Conservation (phyloP, 1,140 invertebrate species). For the Venturia canescens region DNA sequence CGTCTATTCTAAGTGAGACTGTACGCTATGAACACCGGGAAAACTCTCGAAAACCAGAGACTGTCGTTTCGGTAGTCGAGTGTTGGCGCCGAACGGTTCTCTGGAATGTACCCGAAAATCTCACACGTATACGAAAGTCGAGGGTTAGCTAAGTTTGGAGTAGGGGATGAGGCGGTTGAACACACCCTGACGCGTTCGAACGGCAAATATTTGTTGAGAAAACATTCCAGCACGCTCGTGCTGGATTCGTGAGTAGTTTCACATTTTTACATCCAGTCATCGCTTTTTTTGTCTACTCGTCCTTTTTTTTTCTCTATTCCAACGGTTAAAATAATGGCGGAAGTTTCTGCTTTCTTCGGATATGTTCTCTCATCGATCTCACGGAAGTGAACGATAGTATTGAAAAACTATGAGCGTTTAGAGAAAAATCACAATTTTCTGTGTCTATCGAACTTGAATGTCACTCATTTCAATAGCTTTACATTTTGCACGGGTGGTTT, state of each 20-base stretch:
- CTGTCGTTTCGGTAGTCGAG: neutral
- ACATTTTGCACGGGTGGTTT: no score
- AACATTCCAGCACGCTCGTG: slow-evolving; percentile 31
- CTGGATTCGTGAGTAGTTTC: slow-evolving; percentile 38
- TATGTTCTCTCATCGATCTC: no score
- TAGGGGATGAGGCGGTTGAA: neutral
- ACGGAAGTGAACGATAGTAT: no score
- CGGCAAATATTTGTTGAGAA: slow-evolving; percentile 52
- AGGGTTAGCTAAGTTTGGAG: slow-evolving; percentile 14
- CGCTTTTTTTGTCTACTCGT: slow-evolving; percentile 9
- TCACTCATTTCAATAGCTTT: no score
- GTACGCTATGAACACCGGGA: neutral
- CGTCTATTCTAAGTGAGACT: neutral
- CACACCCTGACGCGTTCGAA: slow-evolving; percentile 45
- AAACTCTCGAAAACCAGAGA: neutral
- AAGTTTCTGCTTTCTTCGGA: neutral
- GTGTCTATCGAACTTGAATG: no score
- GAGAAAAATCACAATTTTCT: no score
- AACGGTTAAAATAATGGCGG: neutral
- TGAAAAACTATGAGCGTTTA: no score
- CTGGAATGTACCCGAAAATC: neutral
- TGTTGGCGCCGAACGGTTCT: slow-evolving; percentile 28
- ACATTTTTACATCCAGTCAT: slow-evolving; percentile 35
- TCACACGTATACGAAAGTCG: neutral
- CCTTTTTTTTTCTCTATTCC: neutral